These are phyloP conservation scores for Monodelphis domestica DNA, from an alignment of 2,797 vertebrate species.

Conservation along the genomic window DNA sequence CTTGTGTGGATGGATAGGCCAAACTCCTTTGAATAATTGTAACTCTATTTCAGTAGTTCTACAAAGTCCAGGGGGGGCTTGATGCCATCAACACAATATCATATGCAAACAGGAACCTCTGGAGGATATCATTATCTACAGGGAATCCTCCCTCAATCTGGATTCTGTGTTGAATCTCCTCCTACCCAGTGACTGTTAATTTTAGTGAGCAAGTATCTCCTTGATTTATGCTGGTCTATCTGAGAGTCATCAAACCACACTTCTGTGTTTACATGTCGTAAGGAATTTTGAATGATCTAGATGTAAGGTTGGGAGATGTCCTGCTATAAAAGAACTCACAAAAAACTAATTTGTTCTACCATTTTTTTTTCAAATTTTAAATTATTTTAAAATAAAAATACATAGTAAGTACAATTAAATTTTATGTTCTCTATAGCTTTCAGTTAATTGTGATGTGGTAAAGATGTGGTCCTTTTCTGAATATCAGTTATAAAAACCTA, in stretches of 20 bases:
- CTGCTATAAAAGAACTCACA: not conserved
- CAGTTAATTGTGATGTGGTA: not conserved
- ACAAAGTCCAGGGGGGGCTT: not conserved
- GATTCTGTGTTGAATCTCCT: not conserved
- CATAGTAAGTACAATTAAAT: not conserved
- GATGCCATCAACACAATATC: not conserved
- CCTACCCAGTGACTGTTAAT: not conserved
- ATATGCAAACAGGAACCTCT: not conserved
- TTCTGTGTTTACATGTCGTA: not conserved
- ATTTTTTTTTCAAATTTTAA: not conserved
- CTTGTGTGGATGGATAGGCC: not conserved
- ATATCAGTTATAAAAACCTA: not conserved
- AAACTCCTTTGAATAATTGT: too few relatives aligned
- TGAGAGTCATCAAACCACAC: not conserved
- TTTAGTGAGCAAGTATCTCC: not conserved
- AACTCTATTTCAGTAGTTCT: not conserved
- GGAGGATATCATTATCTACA: not conserved
- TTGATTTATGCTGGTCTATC: not conserved
- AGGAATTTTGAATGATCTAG: not conserved
- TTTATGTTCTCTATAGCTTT: not conserved
- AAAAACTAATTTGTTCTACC: not conserved
- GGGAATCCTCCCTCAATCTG: not conserved
- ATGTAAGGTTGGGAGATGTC: not conserved
- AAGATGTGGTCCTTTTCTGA: not conserved
- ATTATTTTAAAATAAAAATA: not conserved